Evolutionary conservation across 2,113 vertebrate species (phyloP).

Genomic region (Otolemur garnettii): DNA sequence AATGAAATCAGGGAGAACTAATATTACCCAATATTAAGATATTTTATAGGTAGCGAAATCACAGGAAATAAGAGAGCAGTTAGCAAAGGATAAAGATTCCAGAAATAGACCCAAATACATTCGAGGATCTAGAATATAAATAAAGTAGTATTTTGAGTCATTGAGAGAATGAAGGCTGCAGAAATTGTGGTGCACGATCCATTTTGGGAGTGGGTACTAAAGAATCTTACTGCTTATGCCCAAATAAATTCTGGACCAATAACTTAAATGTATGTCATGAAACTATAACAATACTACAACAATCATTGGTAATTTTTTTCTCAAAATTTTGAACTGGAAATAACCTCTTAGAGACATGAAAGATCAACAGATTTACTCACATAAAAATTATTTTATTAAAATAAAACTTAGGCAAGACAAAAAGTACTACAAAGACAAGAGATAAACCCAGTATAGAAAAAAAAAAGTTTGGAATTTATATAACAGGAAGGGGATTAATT

Average conservation of each 20-base stretch:
- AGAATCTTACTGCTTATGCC: neutral
- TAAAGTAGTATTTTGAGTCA: slow-evolving; percentile 8
- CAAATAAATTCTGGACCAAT: slow-evolving; percentile 3
- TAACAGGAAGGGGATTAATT: neutral
- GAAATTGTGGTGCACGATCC: neutral
- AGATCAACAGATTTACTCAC: neutral
- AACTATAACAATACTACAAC: neutral
- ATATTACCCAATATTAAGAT: neutral
- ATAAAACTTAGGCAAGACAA: neutral
- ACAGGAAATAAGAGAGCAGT: slow-evolving; percentile 7
- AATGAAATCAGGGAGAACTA: slow-evolving; percentile 9
- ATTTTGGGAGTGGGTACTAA: fast-evolving
- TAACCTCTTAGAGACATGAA: neutral
- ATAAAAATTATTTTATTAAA: neutral
- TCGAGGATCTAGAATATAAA: slow-evolving; percentile 26
- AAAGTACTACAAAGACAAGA: slow-evolving; percentile 11
- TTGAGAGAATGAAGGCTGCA: slow-evolving; percentile 49
- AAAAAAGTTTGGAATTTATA: neutral
- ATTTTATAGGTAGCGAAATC: slow-evolving; percentile 17
- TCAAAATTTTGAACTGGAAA: slow-evolving; percentile 38
- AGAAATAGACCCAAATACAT: neutral
- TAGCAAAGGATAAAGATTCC: neutral
- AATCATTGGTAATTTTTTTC: neutral
- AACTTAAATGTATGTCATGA: slow-evolving; percentile 10
- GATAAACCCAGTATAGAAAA: neutral